These are phyloP conservation scores for Nomada lathburiana DNA, from an alignment of 2,888 invertebrate species.

Conservation along the genomic window DNA sequence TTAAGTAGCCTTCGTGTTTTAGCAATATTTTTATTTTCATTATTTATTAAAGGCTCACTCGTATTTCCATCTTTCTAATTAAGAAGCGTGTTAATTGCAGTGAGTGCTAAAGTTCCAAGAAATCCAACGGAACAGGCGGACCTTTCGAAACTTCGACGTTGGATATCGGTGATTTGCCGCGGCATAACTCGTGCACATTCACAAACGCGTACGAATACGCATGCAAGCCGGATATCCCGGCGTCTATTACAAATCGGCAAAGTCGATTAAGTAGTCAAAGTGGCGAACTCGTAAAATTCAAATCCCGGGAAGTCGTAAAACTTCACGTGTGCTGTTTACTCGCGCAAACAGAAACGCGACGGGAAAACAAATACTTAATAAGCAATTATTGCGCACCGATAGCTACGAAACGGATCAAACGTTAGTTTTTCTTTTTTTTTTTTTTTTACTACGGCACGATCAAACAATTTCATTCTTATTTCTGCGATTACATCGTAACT, in stretches of 20 bases:
- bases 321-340: conserved; percentile 35
- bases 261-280: conserved; percentile 34
- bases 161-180: not conserved
- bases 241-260: conserved; percentile 26
- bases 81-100: not conserved
- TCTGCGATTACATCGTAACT: not conserved
- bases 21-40: too few species aligned
- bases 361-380: conserved; percentile 51
- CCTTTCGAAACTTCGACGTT: conserved; percentile 4
- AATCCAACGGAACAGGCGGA: not conserved
- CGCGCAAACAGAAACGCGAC: conserved; percentile 18
- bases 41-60: not conserved
- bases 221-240: not conserved
- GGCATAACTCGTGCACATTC: not conserved
- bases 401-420: conserved; percentile 4
- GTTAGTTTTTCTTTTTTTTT: too few species aligned
- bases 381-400: conserved; percentile 19
- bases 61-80: not conserved
- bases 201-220: not conserved
- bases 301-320: conserved; percentile 28
- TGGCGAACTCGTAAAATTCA: conserved; percentile 46
- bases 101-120: not conserved
- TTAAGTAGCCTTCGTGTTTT: too few species aligned
- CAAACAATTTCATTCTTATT: not conserved
- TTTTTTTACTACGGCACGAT: too few species aligned